phyloP scores from a whole-genome alignment of 2,888 invertebrate species.

The Harpalus rubripes region DNA sequence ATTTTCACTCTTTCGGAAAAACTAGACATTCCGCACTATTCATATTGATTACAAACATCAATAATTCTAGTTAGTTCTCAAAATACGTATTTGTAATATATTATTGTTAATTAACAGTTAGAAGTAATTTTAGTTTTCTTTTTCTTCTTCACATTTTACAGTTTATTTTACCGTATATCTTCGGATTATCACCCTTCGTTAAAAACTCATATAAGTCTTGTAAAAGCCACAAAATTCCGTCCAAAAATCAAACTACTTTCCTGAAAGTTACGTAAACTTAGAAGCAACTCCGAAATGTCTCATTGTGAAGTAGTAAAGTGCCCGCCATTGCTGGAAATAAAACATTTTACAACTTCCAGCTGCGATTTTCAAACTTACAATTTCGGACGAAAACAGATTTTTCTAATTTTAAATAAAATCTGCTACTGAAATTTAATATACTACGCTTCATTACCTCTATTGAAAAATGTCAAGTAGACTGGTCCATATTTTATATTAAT shows the following conservation, averaged over 20 bases:
- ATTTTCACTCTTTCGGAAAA: too few relatives aligned
- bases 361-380: constrained; percentile 14
- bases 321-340: not conserved
- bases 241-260: not conserved
- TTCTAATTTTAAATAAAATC: constrained; percentile 24
- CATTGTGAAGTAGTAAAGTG: constrained; percentile 24
- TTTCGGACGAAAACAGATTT: constrained; percentile 6
- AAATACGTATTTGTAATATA: too few relatives aligned
- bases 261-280: not conserved
- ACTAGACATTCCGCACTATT: too few relatives aligned
- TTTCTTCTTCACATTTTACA: not conserved
- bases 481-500: constrained; percentile 19
- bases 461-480: constrained; percentile 2
- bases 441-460: constrained; percentile 32
- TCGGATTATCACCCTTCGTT: not conserved
- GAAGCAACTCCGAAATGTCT: not conserved
- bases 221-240: not conserved
- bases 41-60: too few relatives aligned
- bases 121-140: too few relatives aligned
- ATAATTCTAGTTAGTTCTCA: too few relatives aligned
- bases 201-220: not conserved
- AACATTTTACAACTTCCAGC: constrained; percentile 39
- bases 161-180: not conserved
- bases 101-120: too few relatives aligned
- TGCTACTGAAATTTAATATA: constrained; percentile 36